Conservation (phyloP, 2,888 invertebrate species). For the Amblyteles armatorius region DNA sequence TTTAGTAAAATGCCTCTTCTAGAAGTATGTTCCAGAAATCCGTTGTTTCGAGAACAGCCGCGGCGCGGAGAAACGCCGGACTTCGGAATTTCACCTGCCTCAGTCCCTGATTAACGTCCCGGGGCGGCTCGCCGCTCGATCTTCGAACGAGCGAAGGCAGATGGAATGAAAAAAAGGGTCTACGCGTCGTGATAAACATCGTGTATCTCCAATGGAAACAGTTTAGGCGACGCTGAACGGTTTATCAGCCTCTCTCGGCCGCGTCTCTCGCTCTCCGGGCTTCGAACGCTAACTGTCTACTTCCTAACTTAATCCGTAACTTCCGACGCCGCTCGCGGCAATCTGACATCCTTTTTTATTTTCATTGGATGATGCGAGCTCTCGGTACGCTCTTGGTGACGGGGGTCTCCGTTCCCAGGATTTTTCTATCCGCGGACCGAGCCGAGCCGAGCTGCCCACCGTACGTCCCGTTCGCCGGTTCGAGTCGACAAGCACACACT, state of each 20-base stretch:
- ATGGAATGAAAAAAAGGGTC: conserved; percentile 9
- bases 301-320: conserved; percentile 85
- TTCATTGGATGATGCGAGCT: conserved; percentile 81
- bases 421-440: conserved; percentile 81
- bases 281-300: conserved; percentile 83
- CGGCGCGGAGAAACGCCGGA: not conserved
- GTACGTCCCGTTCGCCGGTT: conserved; percentile 8
- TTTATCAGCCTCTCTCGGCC: conserved; percentile 72
- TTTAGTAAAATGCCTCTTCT: not conserved
- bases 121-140: not conserved
- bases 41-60: not conserved
- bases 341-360: conserved; percentile 85
- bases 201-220: conserved; percentile 40
- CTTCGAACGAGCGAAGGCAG: not conserved
- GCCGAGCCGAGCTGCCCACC: not conserved
- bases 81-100: not conserved
- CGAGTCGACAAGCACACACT: not conserved
- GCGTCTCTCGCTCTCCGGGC: conserved; percentile 70
- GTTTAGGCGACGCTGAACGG: conserved; percentile 57
- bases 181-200: conserved; percentile 17
- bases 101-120: not conserved
- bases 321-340: conserved; percentile 84
- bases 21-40: not conserved
- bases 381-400: conserved; percentile 50
- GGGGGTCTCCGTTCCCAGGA: conserved; percentile 84